Conservation (phyloP, 2,113 vertebrate genomes). For the Thryonomys swinderianus region DNA sequence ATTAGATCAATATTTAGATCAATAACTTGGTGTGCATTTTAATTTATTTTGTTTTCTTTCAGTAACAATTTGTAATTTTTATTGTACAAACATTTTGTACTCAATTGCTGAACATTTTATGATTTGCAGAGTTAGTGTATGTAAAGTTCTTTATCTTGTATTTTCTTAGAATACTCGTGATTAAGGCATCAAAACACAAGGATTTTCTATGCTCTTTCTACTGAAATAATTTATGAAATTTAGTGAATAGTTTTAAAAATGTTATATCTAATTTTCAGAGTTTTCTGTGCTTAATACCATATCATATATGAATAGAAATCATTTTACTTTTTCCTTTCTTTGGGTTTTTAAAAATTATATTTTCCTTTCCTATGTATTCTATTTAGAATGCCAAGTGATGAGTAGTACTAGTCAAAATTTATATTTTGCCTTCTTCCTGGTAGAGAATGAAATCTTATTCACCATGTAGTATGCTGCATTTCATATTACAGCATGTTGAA, state of each 20-base stretch:
- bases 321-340: neutral
- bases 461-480: neutral
- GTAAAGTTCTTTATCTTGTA: neutral
- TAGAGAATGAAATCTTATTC: neutral
- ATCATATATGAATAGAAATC: neutral
- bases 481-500: neutral
- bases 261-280: neutral
- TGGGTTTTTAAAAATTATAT: neutral
- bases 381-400: neutral
- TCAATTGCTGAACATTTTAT: neutral
- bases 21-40: neutral
- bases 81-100: neutral
- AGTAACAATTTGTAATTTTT: neutral
- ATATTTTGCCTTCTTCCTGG: neutral
- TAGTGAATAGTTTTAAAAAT: neutral
- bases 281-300: neutral
- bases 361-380: neutral
- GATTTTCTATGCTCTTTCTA: neutral
- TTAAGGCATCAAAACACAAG: neutral
- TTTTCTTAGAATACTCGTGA: neutral
- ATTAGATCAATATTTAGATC: neutral
- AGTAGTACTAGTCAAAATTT: neutral
- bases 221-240: neutral
- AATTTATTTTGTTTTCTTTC: neutral
- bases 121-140: neutral